Base-by-base conservation (phyloP, 2,888 invertebrate genomes). In the Digitonthophagus gazella region DNA sequence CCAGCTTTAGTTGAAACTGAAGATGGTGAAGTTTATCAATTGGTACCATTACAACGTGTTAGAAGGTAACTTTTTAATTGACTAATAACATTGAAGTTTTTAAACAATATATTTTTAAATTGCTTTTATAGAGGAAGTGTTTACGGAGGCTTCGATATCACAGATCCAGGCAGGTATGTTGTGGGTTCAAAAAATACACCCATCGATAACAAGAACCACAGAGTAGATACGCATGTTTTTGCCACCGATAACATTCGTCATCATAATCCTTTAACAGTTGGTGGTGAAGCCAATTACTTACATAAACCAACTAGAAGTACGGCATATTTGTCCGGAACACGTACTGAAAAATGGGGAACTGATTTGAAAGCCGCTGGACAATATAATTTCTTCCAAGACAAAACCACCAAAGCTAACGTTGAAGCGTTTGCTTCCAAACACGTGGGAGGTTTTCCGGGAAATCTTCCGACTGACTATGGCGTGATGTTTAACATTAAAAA, bases 291-390 rank as follows among this genome's bases (percentile, higher is more conserved):
- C n/a, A 64, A 54, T 2, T 68, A 68, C 28, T 28, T 64, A n/a
- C 64, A 68, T 22, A 64, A 64, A 64, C 64, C 68, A 28, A 57
- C 68, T 15, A 14, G n/a, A 58, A 71, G 67, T 16, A 58, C 14
- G n/a, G 18, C 69, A 3, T 19, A 14, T 15, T 6, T 69, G 2
- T 16, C 15, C 4, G 69, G 67, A n/a, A 15, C 44, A 1, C 56
- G 69, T 22, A 68, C 66, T 2, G 16, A 55, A n/a, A 28, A 64
- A 56, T 67, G 19, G 6, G 71, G 71, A 5, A 69, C 71, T 19
- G 67, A 69, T 22, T 28, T 69, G 0, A 20, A 19, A 20, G 71
- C 69, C 3, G 11, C 28, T 57, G 71, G 69, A 58, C 18, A 18
- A 20, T 69, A 71, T 18, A 71, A 71, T 15, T 61, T 69, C 16